Evolutionary conservation across 2,797 vertebrate genomes (phyloP), one percentile per base, ranked within the genome.

Genomic region (Pampus argenteus): DNA sequence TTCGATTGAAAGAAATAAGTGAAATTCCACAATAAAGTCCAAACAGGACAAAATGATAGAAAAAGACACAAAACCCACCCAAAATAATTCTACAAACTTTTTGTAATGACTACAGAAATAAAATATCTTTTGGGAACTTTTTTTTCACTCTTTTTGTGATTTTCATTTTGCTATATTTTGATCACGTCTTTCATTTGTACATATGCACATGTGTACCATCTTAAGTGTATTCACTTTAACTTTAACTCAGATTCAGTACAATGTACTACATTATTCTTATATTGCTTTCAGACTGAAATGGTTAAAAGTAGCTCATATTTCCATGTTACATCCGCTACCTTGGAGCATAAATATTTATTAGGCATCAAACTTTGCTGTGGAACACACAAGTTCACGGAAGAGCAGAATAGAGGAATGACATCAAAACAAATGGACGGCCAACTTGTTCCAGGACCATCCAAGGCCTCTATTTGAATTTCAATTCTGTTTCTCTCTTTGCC

Each of bases 311-410:
- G 20, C 25, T 66, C n/a, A 59, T 76, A 11, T 65, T 70, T 78
- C 59, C 56, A 69, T 57, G 52, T 73, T 36, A 72, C 40, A 75
- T 74, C 58, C 66, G 47, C 64, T 64, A 60, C 71, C 51, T 51
- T 56, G 31, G 38, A n/a, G 23, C 62, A 75, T 76, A 61, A 62
- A 78, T 85, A 86, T 86, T 83, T 48, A 86, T 78, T 25, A 68
- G 49, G 36, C 29, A 25, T 67, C 38, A 71, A 65, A 47, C 49
- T 11, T 49, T 68, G 34, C 56, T 18, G 68, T 47, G 18, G 48
- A 82, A 61, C 26, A 62, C 49, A 71, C 40, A 55, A 52, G 66
- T 56, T 75, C 50, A 64, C 28, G 60, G 58, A 66, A 22, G 26
- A 40, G 47, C 38, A 62, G 60, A 72, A 55, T 2, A 79, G 38